Evolutionary conservation across 2,888 invertebrate genomes (phyloP).

Genomic region (Rhaphigaster nebulosa): DNA sequence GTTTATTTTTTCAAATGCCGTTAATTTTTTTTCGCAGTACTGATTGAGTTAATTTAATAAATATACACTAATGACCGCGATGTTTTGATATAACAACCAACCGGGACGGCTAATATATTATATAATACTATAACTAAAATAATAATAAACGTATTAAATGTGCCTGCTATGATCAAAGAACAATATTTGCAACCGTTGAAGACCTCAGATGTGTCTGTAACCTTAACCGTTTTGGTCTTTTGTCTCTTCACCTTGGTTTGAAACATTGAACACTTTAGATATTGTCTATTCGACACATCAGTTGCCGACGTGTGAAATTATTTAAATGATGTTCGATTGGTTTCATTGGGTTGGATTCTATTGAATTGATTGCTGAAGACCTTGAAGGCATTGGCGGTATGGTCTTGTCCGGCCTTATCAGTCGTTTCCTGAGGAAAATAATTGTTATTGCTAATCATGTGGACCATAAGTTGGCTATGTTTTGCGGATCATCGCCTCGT

Average conservation of each 20-base stretch:
- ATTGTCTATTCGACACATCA: not conserved
- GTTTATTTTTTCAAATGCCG: too few relatives aligned
- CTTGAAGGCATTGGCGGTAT: not conserved
- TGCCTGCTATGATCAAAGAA: too few relatives aligned
- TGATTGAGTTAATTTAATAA: too few relatives aligned
- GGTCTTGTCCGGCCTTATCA: not conserved
- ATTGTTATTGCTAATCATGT: not conserved
- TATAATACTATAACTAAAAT: too few relatives aligned
- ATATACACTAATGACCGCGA: too few relatives aligned
- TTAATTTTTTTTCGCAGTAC: too few relatives aligned
- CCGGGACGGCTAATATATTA: too few relatives aligned
- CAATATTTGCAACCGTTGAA: too few relatives aligned
- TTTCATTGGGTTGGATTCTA: not conserved
- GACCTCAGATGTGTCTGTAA: too few relatives aligned
- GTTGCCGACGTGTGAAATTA: not conserved
- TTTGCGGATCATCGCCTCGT: not conserved
- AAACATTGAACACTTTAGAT: not conserved
- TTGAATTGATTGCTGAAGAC: not conserved
- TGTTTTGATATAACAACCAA: too few relatives aligned
- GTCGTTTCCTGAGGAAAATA: not conserved
- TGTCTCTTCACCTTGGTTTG: not conserved
- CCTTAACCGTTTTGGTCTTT: not conserved
- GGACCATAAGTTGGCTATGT: not conserved
- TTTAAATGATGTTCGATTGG: conserved; percentile 15
- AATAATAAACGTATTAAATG: too few relatives aligned